Evolutionary conservation across 2,113 vertebrate species (phyloP), one percentile per base, ranked within the genome.

Genomic region (Raja brachyura): DNA sequence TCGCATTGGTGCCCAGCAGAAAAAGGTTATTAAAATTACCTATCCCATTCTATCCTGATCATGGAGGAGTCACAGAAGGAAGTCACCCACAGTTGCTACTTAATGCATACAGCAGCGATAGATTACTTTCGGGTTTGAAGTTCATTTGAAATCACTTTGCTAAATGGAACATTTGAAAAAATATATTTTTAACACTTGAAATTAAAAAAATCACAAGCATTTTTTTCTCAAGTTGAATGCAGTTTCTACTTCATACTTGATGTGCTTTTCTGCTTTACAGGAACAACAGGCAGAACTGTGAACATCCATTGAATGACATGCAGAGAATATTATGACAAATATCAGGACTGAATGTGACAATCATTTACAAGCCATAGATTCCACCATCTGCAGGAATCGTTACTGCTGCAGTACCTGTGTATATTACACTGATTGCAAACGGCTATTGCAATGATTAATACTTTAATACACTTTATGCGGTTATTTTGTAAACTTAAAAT

Each of bases 391-490:
- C 22, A 54, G 90, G 68, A 14, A 92, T 92, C 22, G 18, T 74
- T 92, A 54, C 31, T 54, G 68, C 90, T 54, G 66, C 90, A 70
- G 54, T 39, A 13, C 20, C 48, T 33, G 20, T 92, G 39, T 74
- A 92, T 74, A 73, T 92, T 74, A 73, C 68, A 92, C 39, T 22
- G 73, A 48, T 25, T 10, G 70, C 20, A 73, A 48, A 73, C 54
- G 90, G 20, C 70, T 54, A 74, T 54, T 92, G 68, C 68, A 92
- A 28, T 20, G 39, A 70, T 92, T 92, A 25, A 73, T 92, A 73
- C 73, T 92, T 92, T 74, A 92, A 92, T 92, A 73, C 88, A 92
- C 39, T 28, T 92, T 74, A 68, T 73, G 66, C 10, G 73, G 33
- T 54, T 92, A 33, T 74, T 92, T 92, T 74, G 31, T 73, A 54